Evolutionary conservation across 2,888 invertebrate genomes (phyloP).

Genomic region (Synergus itoensis): DNA sequence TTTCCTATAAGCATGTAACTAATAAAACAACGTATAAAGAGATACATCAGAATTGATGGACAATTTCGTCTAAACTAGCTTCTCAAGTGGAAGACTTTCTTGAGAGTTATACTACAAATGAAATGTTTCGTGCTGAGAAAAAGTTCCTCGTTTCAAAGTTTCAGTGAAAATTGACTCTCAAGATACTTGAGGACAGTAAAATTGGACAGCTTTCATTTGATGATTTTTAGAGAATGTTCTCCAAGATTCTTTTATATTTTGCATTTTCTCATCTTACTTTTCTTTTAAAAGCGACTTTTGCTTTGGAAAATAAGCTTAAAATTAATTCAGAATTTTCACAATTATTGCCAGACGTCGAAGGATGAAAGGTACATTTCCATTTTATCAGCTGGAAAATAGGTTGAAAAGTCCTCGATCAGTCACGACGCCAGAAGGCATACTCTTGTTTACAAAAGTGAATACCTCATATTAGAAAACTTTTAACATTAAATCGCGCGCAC

Average conservation of each 20-base stretch:
- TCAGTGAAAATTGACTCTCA: not conserved
- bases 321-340: not conserved
- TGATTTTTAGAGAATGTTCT: not conserved
- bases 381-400: slow-evolving; percentile 1
- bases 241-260: not conserved
- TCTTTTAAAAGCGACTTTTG: not conserved
- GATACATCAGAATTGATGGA: slow-evolving; percentile 25
- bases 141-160: not conserved
- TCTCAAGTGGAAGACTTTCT: not conserved
- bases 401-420: slow-evolving; percentile 3
- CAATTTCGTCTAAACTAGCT: slow-evolving; percentile 4
- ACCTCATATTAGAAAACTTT: slow-evolving; percentile 34
- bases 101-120: slow-evolving; percentile 4
- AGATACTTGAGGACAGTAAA: not conserved
- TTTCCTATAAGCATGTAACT: slow-evolving; percentile 13
- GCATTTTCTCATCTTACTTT: not conserved
- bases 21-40: slow-evolving; percentile 23
- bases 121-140: not conserved
- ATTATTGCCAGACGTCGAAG: not conserved
- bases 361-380: slow-evolving; percentile 3
- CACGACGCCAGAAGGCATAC: slow-evolving; percentile 7
- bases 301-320: not conserved
- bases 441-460: slow-evolving; percentile 23
- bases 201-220: not conserved
- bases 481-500: not conserved